Percentiles rank a stretch among this genome's conserved stretches.
phyloP scores from a whole-genome alignment of 2,888 invertebrate species.

The Axea sp. region DNA sequence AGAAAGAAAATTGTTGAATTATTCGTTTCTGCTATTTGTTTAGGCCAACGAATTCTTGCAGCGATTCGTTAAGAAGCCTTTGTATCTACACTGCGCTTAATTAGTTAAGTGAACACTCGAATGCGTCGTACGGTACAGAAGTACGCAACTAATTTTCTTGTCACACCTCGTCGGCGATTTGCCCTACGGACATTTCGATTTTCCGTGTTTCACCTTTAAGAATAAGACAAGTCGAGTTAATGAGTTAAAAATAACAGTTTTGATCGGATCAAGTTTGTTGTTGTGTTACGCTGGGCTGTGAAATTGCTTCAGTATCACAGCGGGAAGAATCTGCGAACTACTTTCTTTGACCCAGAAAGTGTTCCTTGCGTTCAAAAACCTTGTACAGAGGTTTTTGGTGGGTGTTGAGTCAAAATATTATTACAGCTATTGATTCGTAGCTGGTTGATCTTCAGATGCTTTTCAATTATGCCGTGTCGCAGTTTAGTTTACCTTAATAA shows the following conservation, averaged over 20 bases:
- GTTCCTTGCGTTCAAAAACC: no score
- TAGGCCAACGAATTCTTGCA: background rate
- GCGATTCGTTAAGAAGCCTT: slow-evolving; percentile 34
- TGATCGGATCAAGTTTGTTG: slow-evolving; percentile 7
- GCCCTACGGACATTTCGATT: slow-evolving; percentile 3
- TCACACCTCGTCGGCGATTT: slow-evolving; percentile 20
- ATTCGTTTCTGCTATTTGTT: no score
- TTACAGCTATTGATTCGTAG: no score
- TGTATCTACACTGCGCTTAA: slow-evolving; percentile 39
- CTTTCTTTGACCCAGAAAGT: slow-evolving; percentile 48
- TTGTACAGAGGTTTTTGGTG: no score
- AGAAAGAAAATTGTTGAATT: no score
- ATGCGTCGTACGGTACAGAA: slow-evolving; percentile 13
- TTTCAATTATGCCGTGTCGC: no score
- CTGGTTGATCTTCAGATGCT: no score
- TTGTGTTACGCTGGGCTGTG: background rate
- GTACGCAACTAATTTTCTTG: slow-evolving; percentile 37
- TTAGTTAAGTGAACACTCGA: slow-evolving; percentile 53
- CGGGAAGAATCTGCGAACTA: slow-evolving; percentile 11
- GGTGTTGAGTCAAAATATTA: no score
- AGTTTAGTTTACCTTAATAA: no score
- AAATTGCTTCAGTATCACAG: slow-evolving; percentile 1
- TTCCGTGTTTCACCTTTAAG: slow-evolving; percentile 1
- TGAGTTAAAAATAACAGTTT: slow-evolving; percentile 28
- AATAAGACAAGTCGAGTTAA: background rate